A percentile compares a stretch with the other conserved stretches of the same genome.
These are phyloP conservation scores for Tiliqua scincoides DNA, from an alignment of 2,113 vertebrate genomes.

Conservation along the genomic window DNA sequence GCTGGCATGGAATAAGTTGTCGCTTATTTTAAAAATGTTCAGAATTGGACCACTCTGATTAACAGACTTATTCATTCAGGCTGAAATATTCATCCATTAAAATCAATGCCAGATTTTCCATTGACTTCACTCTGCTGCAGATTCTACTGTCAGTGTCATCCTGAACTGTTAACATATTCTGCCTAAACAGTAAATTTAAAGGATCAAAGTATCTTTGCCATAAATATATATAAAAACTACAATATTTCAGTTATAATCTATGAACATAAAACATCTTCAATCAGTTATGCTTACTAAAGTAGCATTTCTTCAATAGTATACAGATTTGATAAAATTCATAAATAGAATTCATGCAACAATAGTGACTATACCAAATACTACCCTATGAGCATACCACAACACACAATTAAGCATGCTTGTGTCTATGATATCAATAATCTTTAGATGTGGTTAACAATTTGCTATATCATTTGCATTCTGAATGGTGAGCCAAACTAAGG, in stretches of 20 bases:
- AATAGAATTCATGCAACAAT: no score
- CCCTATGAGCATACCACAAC: not conserved
- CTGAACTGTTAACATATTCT: not conserved
- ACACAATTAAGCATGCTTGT: not conserved
- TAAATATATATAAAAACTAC: not conserved
- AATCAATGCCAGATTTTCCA: not conserved
- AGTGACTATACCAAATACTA: no score
- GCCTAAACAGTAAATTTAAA: not conserved
- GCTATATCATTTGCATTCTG: not conserved
- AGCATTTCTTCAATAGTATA: no score
- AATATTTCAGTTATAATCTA: no score
- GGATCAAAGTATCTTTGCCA: not conserved
- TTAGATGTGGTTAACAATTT: conserved; percentile 1
- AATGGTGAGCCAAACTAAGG: not conserved
- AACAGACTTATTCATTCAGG: not conserved
- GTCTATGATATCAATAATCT: conserved; percentile 4
- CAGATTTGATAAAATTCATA: no score
- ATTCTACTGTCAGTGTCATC: not conserved
- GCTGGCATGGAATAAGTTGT: not conserved
- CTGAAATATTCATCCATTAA: not conserved
- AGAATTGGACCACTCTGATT: not conserved
- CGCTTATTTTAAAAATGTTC: not conserved
- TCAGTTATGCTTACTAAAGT: no score
- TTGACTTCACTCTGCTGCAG: not conserved
- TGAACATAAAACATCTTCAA: no score